Evolutionary conservation across 2,888 invertebrate genomes (phyloP), one percentile per base, ranked within the genome.

Genomic region (Eucera pruinosa): DNA sequence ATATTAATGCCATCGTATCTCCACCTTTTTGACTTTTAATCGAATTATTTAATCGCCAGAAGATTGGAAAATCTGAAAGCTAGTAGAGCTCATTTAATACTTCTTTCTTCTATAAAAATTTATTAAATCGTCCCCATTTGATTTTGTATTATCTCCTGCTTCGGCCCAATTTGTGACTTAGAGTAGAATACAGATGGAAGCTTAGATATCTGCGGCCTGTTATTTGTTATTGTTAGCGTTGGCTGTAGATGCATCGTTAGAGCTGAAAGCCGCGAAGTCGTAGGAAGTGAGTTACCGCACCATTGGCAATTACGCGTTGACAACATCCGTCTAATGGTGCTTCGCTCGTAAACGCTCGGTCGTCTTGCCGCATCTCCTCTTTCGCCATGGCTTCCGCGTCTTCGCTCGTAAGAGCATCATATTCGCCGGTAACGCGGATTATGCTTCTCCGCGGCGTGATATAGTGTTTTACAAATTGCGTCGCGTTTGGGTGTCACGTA

Each of bases 291-390:
- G 85, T 86, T 88, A 86, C 81, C 81, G 84, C 87, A 68, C 83
- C 78, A 84, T 73, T 84, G 78, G 83, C 86, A 87, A 89, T 89
- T 89, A 89, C 86, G 85, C 86, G 77, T 81, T 86, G 87, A 87
- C 89, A 87, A 85, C 86, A 89, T 86, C 87, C 85, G 84, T 89
- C 87, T 86, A 88, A 85, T 86, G 79, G 86, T 78, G 81, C 83
- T 73, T 69, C 79, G 86, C 89, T 87, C 89, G 89, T 89, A 89
- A 89, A 89, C 89, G 85, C 77, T 74, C 78, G 71, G 72, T 82
- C 77, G 85, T 80, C 73, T 80, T 67, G 80, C 66, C 65, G 58
- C 70, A 64, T 67, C 78, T 64, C 68, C 67, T 68, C 76, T 48
- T 67, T 75, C 72, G 48, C 67, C 30, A 45, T 62, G 55, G 77